Base-by-base conservation (phyloP, 2,888 invertebrate genomes). In the Drosophila demipolita region DNA sequence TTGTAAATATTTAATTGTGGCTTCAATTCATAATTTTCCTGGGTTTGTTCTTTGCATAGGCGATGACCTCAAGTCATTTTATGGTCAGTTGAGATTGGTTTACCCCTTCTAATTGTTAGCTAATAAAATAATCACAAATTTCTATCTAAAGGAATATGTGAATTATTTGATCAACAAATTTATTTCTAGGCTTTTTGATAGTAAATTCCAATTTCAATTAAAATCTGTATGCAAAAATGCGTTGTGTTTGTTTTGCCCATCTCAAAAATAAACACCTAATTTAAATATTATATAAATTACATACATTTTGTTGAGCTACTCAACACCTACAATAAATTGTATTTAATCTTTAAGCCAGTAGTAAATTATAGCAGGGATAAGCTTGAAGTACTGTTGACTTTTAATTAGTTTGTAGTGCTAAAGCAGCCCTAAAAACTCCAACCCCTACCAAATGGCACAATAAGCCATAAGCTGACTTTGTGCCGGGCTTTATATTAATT, bases 1-100 rank as follows among this genome's bases (percentile, higher is more conserved):
- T 66, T 64, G 74, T 86, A 80, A 89, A 86, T 87, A 87, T 89
- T 89, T 82, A 82, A 86, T 75, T 82, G 73, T 66, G 66, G 70
- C 54, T 65, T 76, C 62, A 78, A 74, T 78, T 55, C 61, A 52
- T 75, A 55, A 75, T 52, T 66, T 53, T 35, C 32, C n/a, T 20
- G 38, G 48, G 12, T 15, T 29, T 64, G 54, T 65, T 50, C 20
- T 59, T 54, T 61, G 36, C 52, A 45, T 38, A 49, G 49, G 58
- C 17, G 38, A 8, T 7, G 15, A 45, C 45, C 71, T 35, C n/a
- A 80, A 71, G 72, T 58, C 60, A 64, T 61, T 75, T 62, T 7
- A 53, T 35, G 45, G 60, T 40, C 40, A 12, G 55, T 53, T 12
- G 9, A 33, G 26, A 50, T 62, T 29, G 29, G 36, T 15, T 61